Evolutionary conservation across 2,888 invertebrate genomes (phyloP), one percentile per base, ranked within the genome.

Genomic region (Empis livida): DNA sequence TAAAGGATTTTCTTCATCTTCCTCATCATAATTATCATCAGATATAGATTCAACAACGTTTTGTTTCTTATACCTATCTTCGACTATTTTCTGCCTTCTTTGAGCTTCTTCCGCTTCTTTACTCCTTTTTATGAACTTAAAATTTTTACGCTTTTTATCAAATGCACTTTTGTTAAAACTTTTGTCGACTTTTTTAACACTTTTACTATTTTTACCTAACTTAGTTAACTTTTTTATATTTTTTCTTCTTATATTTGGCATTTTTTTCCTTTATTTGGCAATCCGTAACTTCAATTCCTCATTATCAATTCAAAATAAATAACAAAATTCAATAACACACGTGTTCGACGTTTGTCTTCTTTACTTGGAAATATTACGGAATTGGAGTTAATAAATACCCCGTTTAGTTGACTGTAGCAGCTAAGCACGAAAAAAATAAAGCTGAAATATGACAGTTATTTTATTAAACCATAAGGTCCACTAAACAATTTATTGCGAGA

Each of bases 1-100:
- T 56, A 73, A 72, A 5, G 71, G 67, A 64, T 79, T 67, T 39
- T 59, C 56, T 49, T 70, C 71, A 47, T 75, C 75, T 50, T 76
- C 76, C n/a, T 75, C 74, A 17, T 70, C 68, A 48, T 71, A 73
- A 14, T 50, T 47, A 13, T 46, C 49, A 15, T 44, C 48, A 1
- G 44, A 46, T 5, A 49, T 39, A 10, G 38, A 16, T 10, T 49
- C 42, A 2, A 43, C 42, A 1, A 10, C 14, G 14, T 41, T 35
- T 53, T 55, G 42, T n/a, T 47, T 37, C 43, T 47, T 53, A 43
- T 55, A 54, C 16, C 53, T 53, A 16, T 55, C 49, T 43, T 57
- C 57, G 45, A 57, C 42, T 42, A 53, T 47, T 46, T 50, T 57
- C 35, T 60, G 59, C 10, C 57, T 47, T 17, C 56, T 56, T 10